Conservation (phyloP, 2,113 vertebrate species). For the Alouatta palliata region DNA sequence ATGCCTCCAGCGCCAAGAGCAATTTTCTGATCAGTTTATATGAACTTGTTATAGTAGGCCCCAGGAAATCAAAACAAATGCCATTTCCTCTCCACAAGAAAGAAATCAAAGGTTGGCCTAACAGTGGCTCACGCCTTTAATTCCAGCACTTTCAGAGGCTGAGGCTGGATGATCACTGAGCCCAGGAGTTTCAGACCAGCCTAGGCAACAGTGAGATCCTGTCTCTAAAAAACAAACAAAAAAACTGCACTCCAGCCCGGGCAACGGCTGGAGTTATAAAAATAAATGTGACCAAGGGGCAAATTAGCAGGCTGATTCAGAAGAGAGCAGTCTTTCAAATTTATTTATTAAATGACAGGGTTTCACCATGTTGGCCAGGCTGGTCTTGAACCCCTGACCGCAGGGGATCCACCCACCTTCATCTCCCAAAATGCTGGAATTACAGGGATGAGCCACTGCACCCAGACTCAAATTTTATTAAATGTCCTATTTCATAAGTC, state of each 20-base stretch:
- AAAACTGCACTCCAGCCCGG: background rate
- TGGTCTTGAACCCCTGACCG: too few relatives aligned
- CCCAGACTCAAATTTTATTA: too few relatives aligned
- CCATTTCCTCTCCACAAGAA: background rate
- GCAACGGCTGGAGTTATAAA: background rate
- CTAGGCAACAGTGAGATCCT: background rate
- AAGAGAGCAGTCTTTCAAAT: too few relatives aligned
- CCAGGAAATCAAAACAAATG: background rate
- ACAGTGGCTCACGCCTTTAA: background rate
- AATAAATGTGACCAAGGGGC: too few relatives aligned
- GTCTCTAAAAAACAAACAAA: too few relatives aligned
- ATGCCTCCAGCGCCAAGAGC: background rate
- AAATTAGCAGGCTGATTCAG: too few relatives aligned
- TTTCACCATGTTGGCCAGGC: too few relatives aligned
- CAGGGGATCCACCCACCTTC: too few relatives aligned
- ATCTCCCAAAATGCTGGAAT: too few relatives aligned
- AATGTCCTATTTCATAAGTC: too few relatives aligned
- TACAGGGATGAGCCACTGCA: too few relatives aligned
- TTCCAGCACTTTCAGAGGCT: background rate
- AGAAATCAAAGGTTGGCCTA: background rate
- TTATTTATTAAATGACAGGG: too few relatives aligned
- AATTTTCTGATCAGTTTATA: background rate
- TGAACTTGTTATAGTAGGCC: background rate
- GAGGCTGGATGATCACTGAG: background rate
- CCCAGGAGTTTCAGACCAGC: background rate